Base-by-base conservation (phyloP, 1,140 invertebrate genomes). In the Lanistes nyassanus region DNA sequence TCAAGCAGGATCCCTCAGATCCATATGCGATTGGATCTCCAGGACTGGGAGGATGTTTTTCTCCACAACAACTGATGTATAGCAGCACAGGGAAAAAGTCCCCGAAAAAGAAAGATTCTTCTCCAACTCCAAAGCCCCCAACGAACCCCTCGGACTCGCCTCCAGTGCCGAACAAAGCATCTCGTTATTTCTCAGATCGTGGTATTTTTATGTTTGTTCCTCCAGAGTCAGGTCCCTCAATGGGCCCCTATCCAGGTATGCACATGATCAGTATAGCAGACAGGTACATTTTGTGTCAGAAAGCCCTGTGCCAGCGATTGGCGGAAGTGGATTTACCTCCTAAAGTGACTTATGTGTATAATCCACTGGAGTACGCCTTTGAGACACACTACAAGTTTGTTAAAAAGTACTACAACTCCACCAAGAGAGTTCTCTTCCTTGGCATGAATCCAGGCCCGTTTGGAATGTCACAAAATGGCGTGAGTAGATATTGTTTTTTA, bases 361-460 rank as follows among this genome's bases (percentile, higher is more conserved):
- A 95, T 91, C 96, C 96, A 16, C 84, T 96, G 55, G 92, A 94
- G 81, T 97, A 97, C 91, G 95, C 95, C 3, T 92, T 88, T 83
- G 90, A 93, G 76, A 90, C 94, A 56, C 95, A 96, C 89, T 91
- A 90, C 53, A 89, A 90, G 58, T 96, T 93, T 86, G 89, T 95
- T 3, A 85, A 89, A 47, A 92, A 91, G 76, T 96, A 92, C 83
- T 93, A 94, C 82, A 89, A 89, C 34, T 90, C 89, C 13, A 82
- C 85, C 11, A 97, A 95, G 86, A 91, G 91, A 79, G 90, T 97
- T 21, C 87, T 98, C 60, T 95, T 96, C 83, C 90, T 98, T 64
- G 96, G 96, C 5, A 97, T 97, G 94, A 97, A 97, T 90, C 96
- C 96, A 39, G 96, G 96, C 19, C 96, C 96, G 0, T 97, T 94